These are phyloP conservation scores for Apis laboriosa DNA, from an alignment of 1,140 invertebrate species.

Conservation along the genomic window DNA sequence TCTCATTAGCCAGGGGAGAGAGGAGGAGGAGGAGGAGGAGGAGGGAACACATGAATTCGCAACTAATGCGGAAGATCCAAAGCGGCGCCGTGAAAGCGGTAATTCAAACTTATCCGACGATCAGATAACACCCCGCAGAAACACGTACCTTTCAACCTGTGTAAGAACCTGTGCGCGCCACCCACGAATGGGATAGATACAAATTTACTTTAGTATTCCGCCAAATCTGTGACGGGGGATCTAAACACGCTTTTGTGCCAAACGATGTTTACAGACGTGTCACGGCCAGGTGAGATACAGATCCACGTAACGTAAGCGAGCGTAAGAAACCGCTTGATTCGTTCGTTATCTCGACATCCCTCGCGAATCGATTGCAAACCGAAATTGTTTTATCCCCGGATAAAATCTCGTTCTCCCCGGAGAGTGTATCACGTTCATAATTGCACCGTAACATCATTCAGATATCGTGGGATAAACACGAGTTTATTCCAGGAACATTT, in stretches of 20 bases:
- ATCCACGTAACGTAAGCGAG: neutral
- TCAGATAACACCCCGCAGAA: constrained; percentile 36
- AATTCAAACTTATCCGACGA: constrained; percentile 49
- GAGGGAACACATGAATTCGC: constrained; percentile 4
- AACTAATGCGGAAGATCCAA: constrained; percentile 23
- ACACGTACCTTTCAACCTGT: constrained; percentile 27
- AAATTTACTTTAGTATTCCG: constrained; percentile 27
- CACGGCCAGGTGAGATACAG: neutral
- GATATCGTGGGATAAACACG: neutral
- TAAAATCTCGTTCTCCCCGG: neutral
- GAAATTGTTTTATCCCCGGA: neutral
- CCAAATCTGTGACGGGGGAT: constrained; percentile 32
- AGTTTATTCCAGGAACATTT: neutral
- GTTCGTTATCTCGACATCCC: neutral
- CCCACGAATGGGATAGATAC: constrained; percentile 28
- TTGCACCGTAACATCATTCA: neutral
- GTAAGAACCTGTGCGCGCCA: constrained; percentile 22
- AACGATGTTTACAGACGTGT: constrained; percentile 41
- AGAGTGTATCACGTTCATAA: neutral
- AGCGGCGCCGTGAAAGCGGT: constrained; percentile 15
- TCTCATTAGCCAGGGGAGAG: constrained; percentile 11
- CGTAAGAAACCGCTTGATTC: neutral
- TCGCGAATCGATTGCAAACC: neutral
- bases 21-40: no score
- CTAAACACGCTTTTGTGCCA: constrained; percentile 35